Percentiles rank a stretch among this genome's conserved stretches.
Evolutionary conservation across 2,888 invertebrate genomes (phyloP).

Genomic region (Tipula lateralis): DNA sequence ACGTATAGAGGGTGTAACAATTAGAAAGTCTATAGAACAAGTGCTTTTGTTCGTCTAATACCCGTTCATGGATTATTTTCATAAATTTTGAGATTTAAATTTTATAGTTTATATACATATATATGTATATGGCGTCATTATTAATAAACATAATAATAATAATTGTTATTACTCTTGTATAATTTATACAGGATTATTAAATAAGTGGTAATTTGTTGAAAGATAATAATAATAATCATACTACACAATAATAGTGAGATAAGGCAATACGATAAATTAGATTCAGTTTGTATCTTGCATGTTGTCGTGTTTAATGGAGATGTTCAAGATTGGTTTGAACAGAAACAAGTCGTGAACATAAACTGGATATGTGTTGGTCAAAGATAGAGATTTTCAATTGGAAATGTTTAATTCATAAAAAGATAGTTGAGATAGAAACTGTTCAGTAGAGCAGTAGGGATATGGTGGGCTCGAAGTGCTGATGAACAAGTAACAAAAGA

Average conservation of each 20-base stretch:
- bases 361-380: too few species aligned
- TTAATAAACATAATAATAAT: background rate
- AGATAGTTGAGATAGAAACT: too few species aligned
- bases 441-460: too few species aligned
- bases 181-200: background rate
- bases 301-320: background rate
- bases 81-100: background rate
- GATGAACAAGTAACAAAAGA: too few species aligned
- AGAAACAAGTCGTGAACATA: background rate
- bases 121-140: background rate
- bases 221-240: slow-evolving; percentile 14
- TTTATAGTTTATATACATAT: slow-evolving; percentile 1
- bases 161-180: background rate
- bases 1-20: background rate
- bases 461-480: too few species aligned
- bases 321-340: background rate
- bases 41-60: background rate
- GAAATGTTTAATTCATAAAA: too few species aligned
- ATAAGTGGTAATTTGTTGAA: slow-evolving; percentile 1
- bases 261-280: background rate
- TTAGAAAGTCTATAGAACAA: background rate
- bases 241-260: background rate
- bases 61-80: background rate
- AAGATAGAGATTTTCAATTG: too few species aligned
- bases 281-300: background rate